Evolutionary conservation across 2,797 vertebrate genomes (phyloP).

Genomic region (Florisuga fusca): DNA sequence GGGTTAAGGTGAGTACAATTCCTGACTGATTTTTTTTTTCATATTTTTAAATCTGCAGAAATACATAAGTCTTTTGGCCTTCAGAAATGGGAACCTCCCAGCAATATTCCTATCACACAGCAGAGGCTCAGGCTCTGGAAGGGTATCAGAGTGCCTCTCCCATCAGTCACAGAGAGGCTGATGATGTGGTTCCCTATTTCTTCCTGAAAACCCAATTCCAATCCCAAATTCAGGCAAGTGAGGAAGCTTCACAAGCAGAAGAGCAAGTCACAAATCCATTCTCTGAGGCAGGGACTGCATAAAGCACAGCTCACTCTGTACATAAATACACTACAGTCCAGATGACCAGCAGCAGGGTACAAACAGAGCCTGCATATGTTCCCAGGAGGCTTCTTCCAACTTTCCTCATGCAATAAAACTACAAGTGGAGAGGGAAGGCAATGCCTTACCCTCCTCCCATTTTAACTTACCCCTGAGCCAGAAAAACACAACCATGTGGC

Average conservation of each 20-base stretch:
- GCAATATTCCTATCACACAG: not conserved
- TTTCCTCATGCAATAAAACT: not conserved
- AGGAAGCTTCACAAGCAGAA: not conserved
- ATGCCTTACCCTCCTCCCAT: not conserved
- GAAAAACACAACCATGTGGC: fast-evolving
- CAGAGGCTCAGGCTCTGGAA: not conserved
- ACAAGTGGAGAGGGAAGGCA: not conserved
- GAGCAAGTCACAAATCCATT: not conserved
- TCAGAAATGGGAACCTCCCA: not conserved
- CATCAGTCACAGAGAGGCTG: not conserved
- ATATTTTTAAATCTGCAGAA: not conserved
- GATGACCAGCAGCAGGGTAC: not conserved
- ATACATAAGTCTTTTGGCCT: not conserved
- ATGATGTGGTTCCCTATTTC: not conserved
- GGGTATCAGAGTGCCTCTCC: not conserved
- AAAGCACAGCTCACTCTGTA: not conserved
- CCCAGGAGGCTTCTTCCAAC: not conserved
- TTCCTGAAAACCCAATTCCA: not conserved
- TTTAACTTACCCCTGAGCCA: not conserved
- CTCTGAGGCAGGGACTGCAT: not conserved
- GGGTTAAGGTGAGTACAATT: slow-evolving; percentile 86
- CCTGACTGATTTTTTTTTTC: not conserved
- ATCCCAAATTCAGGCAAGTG: not conserved
- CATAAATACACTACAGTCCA: not conserved
- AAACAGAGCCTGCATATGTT: not conserved